Base-by-base conservation (phyloP, 2,113 vertebrate genomes). In the Recurvirostra avosetta region DNA sequence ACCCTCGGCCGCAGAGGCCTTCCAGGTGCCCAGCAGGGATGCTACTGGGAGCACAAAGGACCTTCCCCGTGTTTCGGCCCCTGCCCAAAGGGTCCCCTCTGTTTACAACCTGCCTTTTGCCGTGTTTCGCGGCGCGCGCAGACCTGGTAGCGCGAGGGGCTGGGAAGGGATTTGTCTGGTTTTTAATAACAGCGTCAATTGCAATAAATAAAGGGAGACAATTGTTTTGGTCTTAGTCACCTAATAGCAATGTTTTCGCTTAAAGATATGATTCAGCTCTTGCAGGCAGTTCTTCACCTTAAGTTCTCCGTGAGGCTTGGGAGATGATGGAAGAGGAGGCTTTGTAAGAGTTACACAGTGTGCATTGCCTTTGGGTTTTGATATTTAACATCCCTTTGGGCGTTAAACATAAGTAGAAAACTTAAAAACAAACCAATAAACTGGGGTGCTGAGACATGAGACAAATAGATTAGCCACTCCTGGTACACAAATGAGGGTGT, bases 171-270 rank as follows among this genome's bases (percentile, higher is more conserved):
- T 62, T 25, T 17, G 76, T 85, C 94, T 95, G 89, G 27, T 4
- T 85, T 84, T 93, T 91, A 88, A 73, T 91, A 90, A 79, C 77
- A 50, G 71, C 93, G 66, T 91, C 58, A 4, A 15, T 72, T 86
- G 84, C 71, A 68, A 56, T 71, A 90, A 92, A 87, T 72, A 87
- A 87, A 38, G 29, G 73, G 50, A 65, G 90, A 87, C 19, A 12
- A 68, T 50, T 49, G 49, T 82, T 78, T 79, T 22, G 77, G 80
- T 81, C 91, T 96, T 87, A 94, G 91, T 95, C 96, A 96, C 61
- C 92, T 87, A 94, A 94, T 52, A 58, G 94, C 62, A 62, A 50
- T 79, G 73, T 30, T 87, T 89, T 70, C 78, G 56, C 88, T 82
- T 32, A 4, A 85, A 73, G 89, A 40, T 14, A 21, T 91, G 91